Evolutionary conservation across 2,797 vertebrate species (phyloP).

Genomic region (Falco novaeseelandiae): DNA sequence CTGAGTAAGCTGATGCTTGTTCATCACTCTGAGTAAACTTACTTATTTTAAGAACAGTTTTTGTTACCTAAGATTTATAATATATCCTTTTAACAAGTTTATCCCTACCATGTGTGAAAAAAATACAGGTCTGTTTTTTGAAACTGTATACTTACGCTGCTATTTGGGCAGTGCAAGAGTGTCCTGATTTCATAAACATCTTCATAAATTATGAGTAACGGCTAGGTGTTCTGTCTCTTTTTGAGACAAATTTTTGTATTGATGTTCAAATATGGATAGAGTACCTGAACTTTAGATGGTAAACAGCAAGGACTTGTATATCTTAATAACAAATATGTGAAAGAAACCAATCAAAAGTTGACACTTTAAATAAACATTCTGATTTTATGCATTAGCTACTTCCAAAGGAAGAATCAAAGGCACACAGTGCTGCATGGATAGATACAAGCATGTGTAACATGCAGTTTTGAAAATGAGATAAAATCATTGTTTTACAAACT

Average conservation of each 20-base stretch:
- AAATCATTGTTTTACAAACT: background rate
- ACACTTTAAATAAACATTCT: background rate
- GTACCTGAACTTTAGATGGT: background rate
- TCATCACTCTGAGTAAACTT: background rate
- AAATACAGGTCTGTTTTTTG: background rate
- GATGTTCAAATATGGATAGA: background rate
- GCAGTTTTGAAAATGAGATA: background rate
- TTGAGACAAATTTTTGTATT: background rate
- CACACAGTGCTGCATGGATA: background rate
- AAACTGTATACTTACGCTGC: background rate
- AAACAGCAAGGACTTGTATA: background rate
- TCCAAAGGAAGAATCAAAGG: background rate
- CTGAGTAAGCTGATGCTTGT: background rate
- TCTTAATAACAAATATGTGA: background rate
- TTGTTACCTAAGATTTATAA: background rate
- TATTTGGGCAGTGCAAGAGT: background rate
- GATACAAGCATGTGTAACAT: fast-evolving
- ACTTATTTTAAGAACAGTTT: background rate
- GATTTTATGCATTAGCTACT: background rate
- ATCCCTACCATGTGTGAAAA: background rate
- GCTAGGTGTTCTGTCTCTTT: background rate
- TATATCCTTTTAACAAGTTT: background rate
- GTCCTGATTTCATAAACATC: background rate
- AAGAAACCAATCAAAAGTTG: background rate
- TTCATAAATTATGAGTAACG: background rate